Evolutionary conservation across 2,797 vertebrate species (phyloP), one percentile per base, ranked within the genome.

Genomic region (Sebastiscus albofasciatus): DNA sequence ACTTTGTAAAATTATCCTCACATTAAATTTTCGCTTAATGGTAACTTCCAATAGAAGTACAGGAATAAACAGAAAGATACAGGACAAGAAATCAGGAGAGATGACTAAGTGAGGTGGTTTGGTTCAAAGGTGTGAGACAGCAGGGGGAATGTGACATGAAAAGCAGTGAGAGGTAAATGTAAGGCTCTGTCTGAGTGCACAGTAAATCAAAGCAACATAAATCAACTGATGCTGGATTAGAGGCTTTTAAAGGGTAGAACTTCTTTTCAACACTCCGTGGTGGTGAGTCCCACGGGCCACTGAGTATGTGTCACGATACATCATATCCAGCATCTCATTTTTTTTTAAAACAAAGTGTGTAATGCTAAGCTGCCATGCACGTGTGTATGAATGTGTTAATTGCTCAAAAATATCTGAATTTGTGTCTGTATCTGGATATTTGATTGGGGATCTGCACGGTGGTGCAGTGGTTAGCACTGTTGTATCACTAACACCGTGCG

Each of bases 221-320:
- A 72, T 74, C 66, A 83, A 14, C 54, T 27, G 52, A 34, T 55
- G 42, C 22, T 68, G 39, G 31, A 79, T 73, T 59, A 72, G 31
- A 78, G 66, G 70, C 49, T 71, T 77, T n/a, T 54, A 54, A 22
- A 54, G 20, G 49, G 13, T 16, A 27, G 31, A 61, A 31, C 20
- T 4, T 36, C 49, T 76, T 49, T 36, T 55, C 11, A 74, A 55
- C 56, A 10, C 36, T 26, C 27, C 20, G 34, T 33, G 52, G n/a
- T 46, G 59, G 52, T 73, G 66, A 80, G 36, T 72, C 69, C 66
- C 64, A 68, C 2, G 2, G 56, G 36, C 36, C 54, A 14, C 22
- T 59, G 39, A 49, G n/a, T 8, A 18, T 31, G 49, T 49, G 24
- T 75, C 62, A 55, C 0, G 8, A 27, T 18, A 16, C 10, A 49